Evolutionary conservation across 2,797 vertebrate genomes (phyloP).

Genomic region (Anniella stebbinsi): DNA sequence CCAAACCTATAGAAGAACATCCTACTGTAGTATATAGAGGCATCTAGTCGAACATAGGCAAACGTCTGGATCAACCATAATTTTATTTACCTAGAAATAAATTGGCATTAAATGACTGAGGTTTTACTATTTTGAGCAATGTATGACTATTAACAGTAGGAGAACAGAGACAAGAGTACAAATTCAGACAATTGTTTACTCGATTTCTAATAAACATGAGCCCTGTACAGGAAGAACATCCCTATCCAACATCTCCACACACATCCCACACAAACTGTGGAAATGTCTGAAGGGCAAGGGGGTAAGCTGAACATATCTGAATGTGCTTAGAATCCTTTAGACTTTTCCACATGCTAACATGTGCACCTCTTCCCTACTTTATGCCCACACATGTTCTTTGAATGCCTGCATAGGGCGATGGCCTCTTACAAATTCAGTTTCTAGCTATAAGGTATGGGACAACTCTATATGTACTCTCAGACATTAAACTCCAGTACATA

Average conservation of each 20-base stretch:
- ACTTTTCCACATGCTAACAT: too few relatives aligned
- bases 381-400: neutral
- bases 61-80: neutral
- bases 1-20: neutral
- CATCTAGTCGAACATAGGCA: neutral
- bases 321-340: too few relatives aligned
- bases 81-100: slow-evolving; percentile 30
- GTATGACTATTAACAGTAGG: neutral
- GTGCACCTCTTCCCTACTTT: too few relatives aligned
- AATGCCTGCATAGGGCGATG: neutral
- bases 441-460: neutral
- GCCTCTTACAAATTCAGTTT: neutral
- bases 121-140: neutral
- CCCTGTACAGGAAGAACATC: neutral
- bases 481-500: neutral
- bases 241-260: neutral
- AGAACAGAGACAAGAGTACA: neutral
- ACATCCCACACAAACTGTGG: neutral
- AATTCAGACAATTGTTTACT: neutral
- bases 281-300: too few relatives aligned
- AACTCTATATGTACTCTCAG: neutral
- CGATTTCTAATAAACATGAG: neutral
- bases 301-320: too few relatives aligned
- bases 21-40: neutral
- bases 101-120: neutral